These are phyloP conservation scores for Magallana angulata DNA, from an alignment of 1,140 invertebrate genomes.

Conservation along the genomic window DNA sequence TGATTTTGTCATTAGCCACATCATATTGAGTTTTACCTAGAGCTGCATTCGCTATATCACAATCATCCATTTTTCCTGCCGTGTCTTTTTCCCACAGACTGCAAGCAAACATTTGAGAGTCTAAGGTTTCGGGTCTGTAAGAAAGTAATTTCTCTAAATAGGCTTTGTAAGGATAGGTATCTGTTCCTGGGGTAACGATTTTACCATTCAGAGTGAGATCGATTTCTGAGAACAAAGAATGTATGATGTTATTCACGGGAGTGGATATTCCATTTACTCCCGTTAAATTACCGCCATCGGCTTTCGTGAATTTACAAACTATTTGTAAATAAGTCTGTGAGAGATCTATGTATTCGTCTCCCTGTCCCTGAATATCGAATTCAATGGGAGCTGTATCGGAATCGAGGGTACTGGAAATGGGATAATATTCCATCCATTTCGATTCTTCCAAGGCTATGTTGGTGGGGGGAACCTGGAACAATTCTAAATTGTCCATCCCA, in stretches of 20 bases:
- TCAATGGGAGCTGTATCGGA: not conserved
- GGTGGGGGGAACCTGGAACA: not conserved
- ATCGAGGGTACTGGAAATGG: not conserved
- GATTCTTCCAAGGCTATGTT: not conserved
- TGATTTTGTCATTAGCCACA: no score
- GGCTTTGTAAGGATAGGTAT: conserved; percentile 38
- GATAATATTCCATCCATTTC: not conserved
- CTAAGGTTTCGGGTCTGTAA: not conserved
- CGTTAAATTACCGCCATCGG: not conserved
- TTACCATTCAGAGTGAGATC: conserved; percentile 8
- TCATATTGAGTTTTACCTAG: no score
- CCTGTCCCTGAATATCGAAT: not conserved
- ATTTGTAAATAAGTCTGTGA: not conserved
- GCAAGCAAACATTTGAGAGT: not conserved
- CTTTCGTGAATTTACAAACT: not conserved
- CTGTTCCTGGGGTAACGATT: not conserved
- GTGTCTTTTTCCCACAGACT: conserved; percentile 23
- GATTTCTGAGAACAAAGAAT: not conserved
- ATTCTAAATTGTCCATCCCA: not conserved
- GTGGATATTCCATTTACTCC: not conserved
- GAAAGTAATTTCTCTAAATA: conserved; percentile 39
- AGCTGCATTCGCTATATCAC: not conserved
- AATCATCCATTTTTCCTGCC: not conserved
- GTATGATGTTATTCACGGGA: not conserved
- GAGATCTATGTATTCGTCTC: conserved; percentile 4